Evolutionary conservation across 2,113 vertebrate species (phyloP), one percentile per base, ranked within the genome.

Genomic region (Phycodurus eques): DNA sequence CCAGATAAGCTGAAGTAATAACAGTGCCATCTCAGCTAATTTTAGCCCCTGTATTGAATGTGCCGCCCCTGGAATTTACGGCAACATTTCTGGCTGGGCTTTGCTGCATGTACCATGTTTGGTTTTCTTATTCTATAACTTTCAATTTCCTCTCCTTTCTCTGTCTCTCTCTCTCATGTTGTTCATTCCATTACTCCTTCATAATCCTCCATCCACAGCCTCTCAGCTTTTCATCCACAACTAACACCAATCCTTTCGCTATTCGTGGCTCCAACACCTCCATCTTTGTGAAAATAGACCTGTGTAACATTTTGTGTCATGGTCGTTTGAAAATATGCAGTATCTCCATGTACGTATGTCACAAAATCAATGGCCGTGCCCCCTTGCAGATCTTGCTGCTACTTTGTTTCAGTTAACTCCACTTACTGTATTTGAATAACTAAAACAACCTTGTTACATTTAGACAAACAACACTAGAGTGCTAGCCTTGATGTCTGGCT

Each of bases 1-100:
- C 82, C 86, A 86, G 90, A 91, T 89, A 89, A 89, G 88, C 87
- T 84, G 81, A 87, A 88, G 90, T 90, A 89, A 91, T 91, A 91
- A 90, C 87, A 79, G 78, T 80, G 83, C 80, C 76, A 86, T 89
- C 83, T 87, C 81, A 78, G 89, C 90, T 91, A 91, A 90, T 91
- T 92, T 91, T 92, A 91, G 86, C 88, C 31, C 73, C 84, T 70
- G 86, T 81, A 85, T 87, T 88, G 80, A 88, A 88, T 90, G 84
- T 84, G 89, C 80, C 80, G 46, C 78, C 79, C 69, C 76, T 88
- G 87, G 87, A 91, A 87, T 87, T 92, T 86, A 88, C 85, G 85
- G 85, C 83, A 87, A 88, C 87, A 83, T 90, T 85, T 88, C 85
- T 85, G 82, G 80, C 80, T 83, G 81, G 82, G 84, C 80, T 89